Base-by-base conservation (phyloP, 2,113 vertebrate species). In the Strix aluco region DNA sequence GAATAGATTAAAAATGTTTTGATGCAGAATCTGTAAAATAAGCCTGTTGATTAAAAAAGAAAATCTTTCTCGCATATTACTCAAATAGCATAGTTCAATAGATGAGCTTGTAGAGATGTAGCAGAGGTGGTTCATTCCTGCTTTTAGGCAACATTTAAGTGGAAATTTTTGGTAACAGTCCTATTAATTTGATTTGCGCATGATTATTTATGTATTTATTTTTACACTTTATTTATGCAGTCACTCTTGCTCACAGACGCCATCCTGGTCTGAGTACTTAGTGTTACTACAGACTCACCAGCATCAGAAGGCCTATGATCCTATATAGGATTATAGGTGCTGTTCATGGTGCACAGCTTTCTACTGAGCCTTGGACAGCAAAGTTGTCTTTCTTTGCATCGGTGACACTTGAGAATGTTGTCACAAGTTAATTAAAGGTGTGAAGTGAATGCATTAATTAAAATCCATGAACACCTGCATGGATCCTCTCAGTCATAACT, bases 371-470 rank as follows among this genome's bases (percentile, higher is more conserved):
- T 46, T 38, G 34, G 78, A 18, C 62, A 75, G 81, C 30, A 66
- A 62, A 80, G 55, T 62, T 62, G 29, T 58, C 85, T 66, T 34
- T 47, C 66, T 81, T 69, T 80, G 85, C 32, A 29, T 46, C 0
- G 1, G 66, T 57, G 71, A 81, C 67, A 86, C 71, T 55, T 0
- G 10, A 70, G 74, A 58, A 79, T 4, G 32, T 62, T 94, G 80
- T 80, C 85, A 94, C 85, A 54, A 88, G 90, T 83, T 96, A 95
- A 96, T 96, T 94, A 93, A 92, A 95, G 51, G 67, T 96, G 92
- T 63, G 63, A 95, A 82, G 29, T 0, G 4, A 81, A 75, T 44
- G 38, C 82, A 70, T 92, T 94, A 83, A 96, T 95, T 95, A 96
- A 95, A 95, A 54, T 7, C 70, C 72, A 59, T 5, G 75, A 95